Base-by-base conservation (phyloP, 2,797 vertebrate species). In the Anniella stebbinsi region DNA sequence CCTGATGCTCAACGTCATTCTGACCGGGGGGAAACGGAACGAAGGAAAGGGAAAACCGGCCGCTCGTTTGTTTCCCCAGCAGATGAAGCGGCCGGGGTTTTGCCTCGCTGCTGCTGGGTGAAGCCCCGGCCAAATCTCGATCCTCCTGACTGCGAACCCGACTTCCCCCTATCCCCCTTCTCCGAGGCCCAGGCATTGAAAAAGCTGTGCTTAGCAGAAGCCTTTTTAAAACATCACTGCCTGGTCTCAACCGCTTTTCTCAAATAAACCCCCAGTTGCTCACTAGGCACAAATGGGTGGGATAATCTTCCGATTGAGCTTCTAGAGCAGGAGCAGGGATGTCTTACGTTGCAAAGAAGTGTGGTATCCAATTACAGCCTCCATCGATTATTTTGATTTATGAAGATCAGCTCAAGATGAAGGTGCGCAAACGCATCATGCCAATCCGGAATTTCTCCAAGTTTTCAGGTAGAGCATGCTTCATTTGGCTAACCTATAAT, bases 371-470 rank as follows among this genome's bases (percentile, higher is more conserved):
- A 91, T 99, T 99, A 88, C 97, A 93, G 36, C 98, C 99, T 45
- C 98, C 98, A 0, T 97, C 99, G 23, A 96, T 99, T 81, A 88
- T 99, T 88, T 92, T 99, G 87, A 96, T 99, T 90, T 99, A 99
- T 86, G 97, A 97, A 93, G 95, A 97, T 2, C 94, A 92, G 17
- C 92, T 92, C 45, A 95, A 95, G 72, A 95, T 96, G 1, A 98
- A 97, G 92, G 93, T 95, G 77, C 97, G 98, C 21, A 98, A 98
- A 95, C 98, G 99, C 92, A 95, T 98, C 41, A 99, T 99, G 96
- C 99, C 99, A 0, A 92, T 99, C 86, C 96, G 98, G 73, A 98
- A 97, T 81, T 99, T 99, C 95, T 98, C 98, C 0, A 97, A 92
- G 93, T 97, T 97, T 92, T 99, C 99, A 94, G 99, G 99, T 99